Evolutionary conservation across 2,797 vertebrate species (phyloP).

Genomic region (Hyperoplus immaculatus): DNA sequence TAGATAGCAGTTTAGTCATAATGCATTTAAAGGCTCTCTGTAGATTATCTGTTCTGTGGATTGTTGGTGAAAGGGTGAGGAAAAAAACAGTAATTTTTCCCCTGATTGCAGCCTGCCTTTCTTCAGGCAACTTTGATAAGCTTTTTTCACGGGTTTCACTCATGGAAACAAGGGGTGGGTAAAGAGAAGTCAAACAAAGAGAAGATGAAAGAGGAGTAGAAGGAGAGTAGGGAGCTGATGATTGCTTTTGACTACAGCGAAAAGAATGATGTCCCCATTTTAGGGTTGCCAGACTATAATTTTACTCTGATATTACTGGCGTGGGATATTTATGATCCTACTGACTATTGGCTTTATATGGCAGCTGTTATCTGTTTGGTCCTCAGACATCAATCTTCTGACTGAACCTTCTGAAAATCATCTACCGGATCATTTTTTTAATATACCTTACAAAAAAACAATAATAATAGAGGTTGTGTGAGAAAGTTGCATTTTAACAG

Average conservation of each 20-base stretch:
- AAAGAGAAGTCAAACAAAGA: constrained; percentile 17
- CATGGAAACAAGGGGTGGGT: constrained; percentile 1
- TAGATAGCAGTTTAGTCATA: constrained; percentile 23
- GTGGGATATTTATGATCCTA: neutral
- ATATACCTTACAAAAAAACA: neutral
- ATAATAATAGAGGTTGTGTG: neutral
- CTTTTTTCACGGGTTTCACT: constrained; percentile 34
- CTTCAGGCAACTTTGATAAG: constrained; percentile 40
- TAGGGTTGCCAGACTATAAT: neutral
- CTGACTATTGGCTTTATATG: neutral
- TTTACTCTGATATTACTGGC: neutral
- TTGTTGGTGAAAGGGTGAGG: constrained; percentile 30
- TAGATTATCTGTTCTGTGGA: constrained; percentile 32
- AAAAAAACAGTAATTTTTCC: constrained; percentile 49
- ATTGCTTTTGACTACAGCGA: constrained; percentile 17
- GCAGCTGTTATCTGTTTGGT: neutral
- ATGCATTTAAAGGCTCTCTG: constrained; percentile 21
- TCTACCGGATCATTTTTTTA: no score
- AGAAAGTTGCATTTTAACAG: neutral
- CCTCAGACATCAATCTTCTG: neutral
- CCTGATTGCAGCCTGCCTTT: constrained; percentile 56
- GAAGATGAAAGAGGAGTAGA: constrained; percentile 8
- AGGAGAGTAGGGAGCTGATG: neutral
- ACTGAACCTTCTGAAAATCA: neutral
- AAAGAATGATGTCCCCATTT: constrained; percentile 4